Percentiles rank a stretch among this genome's conserved stretches.
Evolutionary conservation across 1,140 invertebrate species (phyloP).

Genomic region (Drosophila parvula): DNA sequence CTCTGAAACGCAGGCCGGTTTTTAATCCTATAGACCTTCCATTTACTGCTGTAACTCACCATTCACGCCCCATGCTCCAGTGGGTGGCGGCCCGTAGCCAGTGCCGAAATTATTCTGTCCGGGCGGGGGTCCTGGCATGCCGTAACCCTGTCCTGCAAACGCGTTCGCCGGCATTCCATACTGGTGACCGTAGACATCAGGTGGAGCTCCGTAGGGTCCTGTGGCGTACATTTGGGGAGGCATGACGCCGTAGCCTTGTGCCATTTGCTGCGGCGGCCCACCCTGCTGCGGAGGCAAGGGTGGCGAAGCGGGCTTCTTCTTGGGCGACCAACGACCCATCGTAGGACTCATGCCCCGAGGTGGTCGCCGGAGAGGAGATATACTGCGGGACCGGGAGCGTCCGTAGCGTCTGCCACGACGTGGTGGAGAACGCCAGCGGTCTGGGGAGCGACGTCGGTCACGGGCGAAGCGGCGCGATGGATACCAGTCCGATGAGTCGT

Average conservation of each 20-base stretch:
- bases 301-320: conserved; percentile 75
- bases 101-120: conserved; percentile 50
- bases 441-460: conserved; percentile 55
- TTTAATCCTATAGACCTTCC: too few relatives aligned
- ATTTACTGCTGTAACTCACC: conserved; percentile 36
- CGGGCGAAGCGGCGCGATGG: conserved; percentile 64
- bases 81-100: conserved; percentile 57
- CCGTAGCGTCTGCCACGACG: conserved; percentile 63
- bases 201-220: conserved; percentile 43
- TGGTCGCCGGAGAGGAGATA: conserved; percentile 46
- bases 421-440: conserved; percentile 64
- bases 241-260: conserved; percentile 54
- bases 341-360: conserved; percentile 37
- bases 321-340: conserved; percentile 71
- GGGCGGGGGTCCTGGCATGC: conserved; percentile 59
- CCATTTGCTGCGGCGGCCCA: conserved; percentile 40
- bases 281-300: conserved; percentile 45
- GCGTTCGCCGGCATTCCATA: conserved; percentile 63
- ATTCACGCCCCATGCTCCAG: conserved; percentile 67
- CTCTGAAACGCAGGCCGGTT: conserved; percentile 19
- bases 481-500: conserved; percentile 73
- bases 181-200: conserved; percentile 68
- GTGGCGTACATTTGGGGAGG: conserved; percentile 62
- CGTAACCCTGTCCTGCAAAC: conserved; percentile 60
- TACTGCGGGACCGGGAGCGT: conserved; percentile 65